A percentile compares a stretch with the other conserved stretches of the same genome.
Conservation (phyloP, 2,113 vertebrate species). For the Rostratula benghalensis region DNA sequence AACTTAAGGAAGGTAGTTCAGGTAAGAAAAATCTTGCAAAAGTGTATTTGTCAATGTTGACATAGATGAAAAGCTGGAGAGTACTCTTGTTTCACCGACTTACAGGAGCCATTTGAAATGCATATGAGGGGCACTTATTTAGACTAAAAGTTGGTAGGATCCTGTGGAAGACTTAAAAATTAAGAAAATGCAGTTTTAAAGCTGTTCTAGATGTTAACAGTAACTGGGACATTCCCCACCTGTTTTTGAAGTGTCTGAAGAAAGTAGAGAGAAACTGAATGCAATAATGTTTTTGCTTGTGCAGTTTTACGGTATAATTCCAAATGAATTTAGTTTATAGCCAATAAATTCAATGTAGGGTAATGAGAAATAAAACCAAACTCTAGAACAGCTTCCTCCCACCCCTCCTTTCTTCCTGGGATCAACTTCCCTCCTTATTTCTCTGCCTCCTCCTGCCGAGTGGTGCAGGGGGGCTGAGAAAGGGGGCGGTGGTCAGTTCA, state of each 20-base stretch:
- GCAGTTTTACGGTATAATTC: not conserved
- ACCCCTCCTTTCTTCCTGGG: not conserved
- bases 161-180: not conserved
- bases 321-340: not conserved
- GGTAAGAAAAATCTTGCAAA: not conserved
- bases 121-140: not conserved
- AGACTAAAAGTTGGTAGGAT: not conserved
- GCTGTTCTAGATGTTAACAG: not conserved
- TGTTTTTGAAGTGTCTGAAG: not conserved
- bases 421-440: fast-evolving
- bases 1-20: not conserved
- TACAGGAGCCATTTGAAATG: not conserved
- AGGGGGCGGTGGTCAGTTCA: not conserved
- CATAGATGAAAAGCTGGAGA: not conserved
- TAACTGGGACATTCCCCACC: not conserved
- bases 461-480: fast-evolving
- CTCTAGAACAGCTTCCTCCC: not conserved
- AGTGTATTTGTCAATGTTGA: not conserved
- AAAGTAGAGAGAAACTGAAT: not conserved
- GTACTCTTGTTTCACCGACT: not conserved
- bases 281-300: not conserved
- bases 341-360: not conserved
- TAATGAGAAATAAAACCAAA: not conserved
- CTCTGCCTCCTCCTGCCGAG: not conserved
- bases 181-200: not conserved